Percentiles rank a stretch among this genome's conserved stretches.
Evolutionary conservation across 2,113 vertebrate genomes (phyloP).

Genomic region (Geococcyx californianus): DNA sequence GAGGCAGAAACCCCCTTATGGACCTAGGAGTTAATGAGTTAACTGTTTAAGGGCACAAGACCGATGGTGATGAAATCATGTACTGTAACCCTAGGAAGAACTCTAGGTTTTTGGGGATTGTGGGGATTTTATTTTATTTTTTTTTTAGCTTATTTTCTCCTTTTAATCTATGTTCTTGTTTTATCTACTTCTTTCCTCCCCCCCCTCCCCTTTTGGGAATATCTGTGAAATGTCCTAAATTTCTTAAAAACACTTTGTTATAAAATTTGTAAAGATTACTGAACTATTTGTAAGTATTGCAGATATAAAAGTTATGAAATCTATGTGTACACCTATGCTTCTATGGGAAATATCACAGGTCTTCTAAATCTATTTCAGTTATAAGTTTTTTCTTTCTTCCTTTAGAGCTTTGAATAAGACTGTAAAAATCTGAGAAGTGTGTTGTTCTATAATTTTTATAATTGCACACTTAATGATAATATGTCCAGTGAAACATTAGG

Average conservation of each 20-base stretch:
- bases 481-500: background rate
- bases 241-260: background rate
- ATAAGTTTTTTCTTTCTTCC: background rate
- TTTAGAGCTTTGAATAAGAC: background rate
- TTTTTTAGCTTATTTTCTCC: background rate
- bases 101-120: background rate
- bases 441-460: background rate
- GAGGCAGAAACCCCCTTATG: background rate
- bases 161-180: background rate
- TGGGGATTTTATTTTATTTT: too few species aligned
- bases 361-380: background rate
- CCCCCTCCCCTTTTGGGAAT: background rate
- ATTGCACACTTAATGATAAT: background rate
- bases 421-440: background rate
- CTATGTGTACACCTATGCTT: background rate
- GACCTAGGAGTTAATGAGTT: background rate
- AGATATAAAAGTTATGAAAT: background rate
- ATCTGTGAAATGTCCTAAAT: background rate
- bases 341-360: background rate
- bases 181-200: background rate
- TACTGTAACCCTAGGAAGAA: background rate
- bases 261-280: background rate
- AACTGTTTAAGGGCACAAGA: background rate
- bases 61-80: background rate
- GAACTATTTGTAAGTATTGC: background rate